Conservation (phyloP, 2,113 vertebrate genomes). For the Pithys albifrons region DNA sequence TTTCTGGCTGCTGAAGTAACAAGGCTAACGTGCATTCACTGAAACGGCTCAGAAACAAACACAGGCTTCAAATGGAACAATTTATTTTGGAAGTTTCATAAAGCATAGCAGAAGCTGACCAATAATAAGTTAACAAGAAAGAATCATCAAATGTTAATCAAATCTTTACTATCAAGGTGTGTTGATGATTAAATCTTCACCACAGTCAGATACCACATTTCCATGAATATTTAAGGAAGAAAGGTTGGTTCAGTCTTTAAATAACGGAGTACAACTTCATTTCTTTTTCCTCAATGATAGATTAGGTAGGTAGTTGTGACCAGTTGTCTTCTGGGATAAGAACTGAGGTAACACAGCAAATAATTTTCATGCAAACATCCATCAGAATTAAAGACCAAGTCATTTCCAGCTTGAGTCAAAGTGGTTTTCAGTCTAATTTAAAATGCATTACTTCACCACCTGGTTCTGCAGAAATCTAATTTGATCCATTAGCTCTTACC, state of each 20-base stretch:
- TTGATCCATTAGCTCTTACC: slow-evolving; percentile 47
- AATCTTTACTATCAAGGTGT: neutral
- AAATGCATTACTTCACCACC: neutral
- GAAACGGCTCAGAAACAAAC: neutral
- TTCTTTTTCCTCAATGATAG: neutral
- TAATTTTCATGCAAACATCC: slow-evolving; percentile 23
- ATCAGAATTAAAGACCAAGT: neutral
- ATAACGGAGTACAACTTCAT: neutral
- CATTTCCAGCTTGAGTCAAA: neutral
- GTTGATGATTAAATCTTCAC: neutral
- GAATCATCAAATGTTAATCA: neutral
- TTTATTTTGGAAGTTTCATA: neutral
- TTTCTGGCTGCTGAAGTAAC: neutral
- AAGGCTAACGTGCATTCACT: neutral
- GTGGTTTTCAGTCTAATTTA: neutral
- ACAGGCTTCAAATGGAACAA: neutral
- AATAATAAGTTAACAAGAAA: neutral
- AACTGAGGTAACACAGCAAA: slow-evolving; percentile 8
- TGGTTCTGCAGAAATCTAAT: neutral
- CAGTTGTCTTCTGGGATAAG: neutral
- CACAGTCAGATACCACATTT: neutral
- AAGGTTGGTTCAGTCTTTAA: slow-evolving; percentile 16
- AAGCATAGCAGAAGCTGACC: neutral
- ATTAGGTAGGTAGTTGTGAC: neutral
- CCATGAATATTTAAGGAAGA: neutral